A percentile compares a stretch with the other conserved stretches of the same genome.
Conservation (phyloP, 1,140 invertebrate species). For the Procambarus virginalis region DNA sequence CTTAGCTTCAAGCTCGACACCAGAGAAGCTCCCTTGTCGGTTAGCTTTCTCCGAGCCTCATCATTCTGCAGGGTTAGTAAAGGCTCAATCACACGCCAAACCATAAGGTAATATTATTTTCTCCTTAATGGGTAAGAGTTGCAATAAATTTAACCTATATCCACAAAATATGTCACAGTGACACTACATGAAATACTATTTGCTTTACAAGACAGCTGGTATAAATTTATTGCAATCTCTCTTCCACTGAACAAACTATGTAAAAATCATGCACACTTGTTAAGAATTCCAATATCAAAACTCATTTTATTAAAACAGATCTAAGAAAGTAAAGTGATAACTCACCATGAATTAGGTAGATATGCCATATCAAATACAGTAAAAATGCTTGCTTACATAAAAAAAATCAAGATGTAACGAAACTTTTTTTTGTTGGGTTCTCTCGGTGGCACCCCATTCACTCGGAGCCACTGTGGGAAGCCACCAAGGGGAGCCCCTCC, state of each 20-base stretch:
- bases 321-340: not conserved
- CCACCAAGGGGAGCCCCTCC: too few species aligned
- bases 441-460: too few species aligned
- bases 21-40: constrained; percentile 62
- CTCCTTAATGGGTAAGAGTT: not conserved
- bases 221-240: not conserved
- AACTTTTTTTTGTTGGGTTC: too few species aligned
- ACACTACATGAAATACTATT: not conserved
- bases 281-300: not conserved
- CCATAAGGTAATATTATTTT: not conserved
- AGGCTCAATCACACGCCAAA: not conserved
- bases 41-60: constrained; percentile 57
- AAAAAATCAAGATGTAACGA: too few species aligned
- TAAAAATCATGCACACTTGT: not conserved
- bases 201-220: not conserved
- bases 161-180: too few species aligned
- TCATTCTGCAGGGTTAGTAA: constrained; percentile 39
- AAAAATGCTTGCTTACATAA: too few species aligned
- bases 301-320: too few species aligned
- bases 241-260: not conserved
- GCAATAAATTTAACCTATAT: not conserved
- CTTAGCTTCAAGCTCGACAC: constrained; percentile 65
- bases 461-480: too few species aligned
- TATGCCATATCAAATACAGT: too few species aligned
- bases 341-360: not conserved